Evolutionary conservation across 2,888 invertebrate genomes (phyloP).

Genomic region (Bombylius major): DNA sequence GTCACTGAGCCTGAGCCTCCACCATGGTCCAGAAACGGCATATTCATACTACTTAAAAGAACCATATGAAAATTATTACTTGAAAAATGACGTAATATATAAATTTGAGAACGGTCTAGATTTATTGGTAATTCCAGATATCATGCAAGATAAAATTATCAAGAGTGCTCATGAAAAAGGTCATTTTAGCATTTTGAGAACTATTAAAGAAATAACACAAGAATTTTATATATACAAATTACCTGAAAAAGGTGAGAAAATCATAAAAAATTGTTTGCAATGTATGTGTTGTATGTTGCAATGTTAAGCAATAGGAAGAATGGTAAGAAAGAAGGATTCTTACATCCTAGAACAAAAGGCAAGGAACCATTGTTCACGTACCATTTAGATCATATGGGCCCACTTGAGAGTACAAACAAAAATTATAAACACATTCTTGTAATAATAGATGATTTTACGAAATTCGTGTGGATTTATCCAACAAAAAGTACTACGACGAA

Average conservation of each 20-base stretch:
- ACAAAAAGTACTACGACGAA: background rate
- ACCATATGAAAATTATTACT: no score
- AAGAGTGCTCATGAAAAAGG: conserved; percentile 1
- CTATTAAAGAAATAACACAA: background rate
- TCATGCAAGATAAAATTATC: background rate
- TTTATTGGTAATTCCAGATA: conserved; percentile 4
- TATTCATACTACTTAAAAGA: no score
- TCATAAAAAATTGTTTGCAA: background rate
- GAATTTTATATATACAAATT: conserved; percentile 1
- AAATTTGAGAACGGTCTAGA: conserved; percentile 1
- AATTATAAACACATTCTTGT: conserved; percentile 12
- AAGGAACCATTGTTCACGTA: conserved; percentile 19
- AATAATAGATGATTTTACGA: background rate
- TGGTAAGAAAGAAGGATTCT: conserved; percentile 24
- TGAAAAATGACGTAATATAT: background rate
- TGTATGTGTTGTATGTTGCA: no score
- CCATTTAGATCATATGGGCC: conserved; percentile 27
- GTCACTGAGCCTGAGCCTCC: no score
- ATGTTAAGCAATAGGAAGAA: background rate
- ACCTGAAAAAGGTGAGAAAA: background rate
- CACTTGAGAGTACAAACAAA: conserved; percentile 24
- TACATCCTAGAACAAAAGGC: conserved; percentile 22
- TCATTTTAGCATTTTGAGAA: background rate
- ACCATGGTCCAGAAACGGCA: no score
- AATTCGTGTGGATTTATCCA: background rate